These are phyloP conservation scores for Trachurus trachurus DNA, from an alignment of 2,797 vertebrate genomes.

Conservation along the genomic window DNA sequence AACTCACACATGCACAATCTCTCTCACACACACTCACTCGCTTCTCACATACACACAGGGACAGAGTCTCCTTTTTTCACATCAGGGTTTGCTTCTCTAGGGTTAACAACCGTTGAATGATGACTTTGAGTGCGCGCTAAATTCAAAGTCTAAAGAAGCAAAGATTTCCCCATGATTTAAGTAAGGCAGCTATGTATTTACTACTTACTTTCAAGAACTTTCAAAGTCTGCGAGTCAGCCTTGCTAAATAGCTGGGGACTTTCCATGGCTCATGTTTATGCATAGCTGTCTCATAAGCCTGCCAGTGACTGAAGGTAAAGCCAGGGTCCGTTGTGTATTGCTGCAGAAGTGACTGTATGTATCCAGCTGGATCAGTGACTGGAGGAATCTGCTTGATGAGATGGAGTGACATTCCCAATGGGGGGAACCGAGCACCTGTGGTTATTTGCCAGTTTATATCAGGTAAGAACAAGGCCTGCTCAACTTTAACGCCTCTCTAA, in stretches of 20 bases:
- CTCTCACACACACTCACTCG: conserved; percentile 33
- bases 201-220: neutral
- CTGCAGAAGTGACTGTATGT: conserved; percentile 15
- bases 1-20: conserved; percentile 23
- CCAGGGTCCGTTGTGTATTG: conserved; percentile 3
- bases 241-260: conserved; percentile 67
- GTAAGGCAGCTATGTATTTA: neutral
- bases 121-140: conserved; percentile 60
- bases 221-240: conserved; percentile 31
- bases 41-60: conserved; percentile 23
- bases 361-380: conserved; percentile 34
- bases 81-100: conserved; percentile 26
- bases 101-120: conserved; percentile 32
- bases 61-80: conserved; percentile 20
- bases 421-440: conserved; percentile 60
- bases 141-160: conserved; percentile 66
- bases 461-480: conserved; percentile 68
- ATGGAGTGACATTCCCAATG: conserved; percentile 68
- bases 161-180: neutral
- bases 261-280: conserved; percentile 65
- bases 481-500: neutral
- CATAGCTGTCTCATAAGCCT: conserved; percentile 34
- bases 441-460: conserved; percentile 71
- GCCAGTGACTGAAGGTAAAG: conserved; percentile 12
- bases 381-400: conserved; percentile 24